These are phyloP conservation scores for Crocuta crocuta DNA, from an alignment of 2,113 vertebrate species.

Conservation along the genomic window DNA sequence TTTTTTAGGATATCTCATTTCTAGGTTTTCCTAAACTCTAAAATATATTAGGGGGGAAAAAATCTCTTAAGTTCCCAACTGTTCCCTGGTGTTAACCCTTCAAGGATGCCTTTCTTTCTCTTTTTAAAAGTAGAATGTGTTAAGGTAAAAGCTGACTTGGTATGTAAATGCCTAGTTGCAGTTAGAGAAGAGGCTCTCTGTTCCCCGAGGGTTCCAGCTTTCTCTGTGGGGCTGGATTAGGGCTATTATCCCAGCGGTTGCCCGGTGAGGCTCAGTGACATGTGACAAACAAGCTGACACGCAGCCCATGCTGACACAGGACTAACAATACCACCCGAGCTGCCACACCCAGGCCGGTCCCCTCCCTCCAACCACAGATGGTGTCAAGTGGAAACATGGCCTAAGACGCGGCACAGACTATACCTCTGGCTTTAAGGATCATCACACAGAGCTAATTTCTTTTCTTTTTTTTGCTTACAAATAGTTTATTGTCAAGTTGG, in stretches of 20 bases:
- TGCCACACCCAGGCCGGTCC: neutral
- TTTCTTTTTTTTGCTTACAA: no score
- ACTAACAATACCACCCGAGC: conserved; percentile 30
- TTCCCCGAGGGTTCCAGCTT: neutral
- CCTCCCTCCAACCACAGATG: conserved; percentile 21
- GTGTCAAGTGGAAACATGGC: conserved; percentile 36
- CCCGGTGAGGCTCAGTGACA: neutral
- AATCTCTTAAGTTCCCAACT: conserved; percentile 10
- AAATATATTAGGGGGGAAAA: neutral
- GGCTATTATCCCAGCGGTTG: neutral
- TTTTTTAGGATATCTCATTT: conserved; percentile 61
- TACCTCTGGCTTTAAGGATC: conserved; percentile 28
- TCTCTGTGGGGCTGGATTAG: conserved; percentile 28
- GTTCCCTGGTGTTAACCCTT: conserved; percentile 1
- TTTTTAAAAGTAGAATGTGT: neutral
- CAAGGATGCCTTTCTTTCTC: neutral
- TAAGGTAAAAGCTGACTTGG: neutral
- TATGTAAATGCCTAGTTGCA: neutral
- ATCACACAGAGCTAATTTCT: neutral
- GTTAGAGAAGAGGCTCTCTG: neutral
- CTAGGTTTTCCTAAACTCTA: conserved; percentile 72
- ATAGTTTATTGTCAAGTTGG: no score
- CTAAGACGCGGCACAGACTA: neutral
- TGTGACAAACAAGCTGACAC: conserved; percentile 22
- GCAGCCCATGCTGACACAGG: conserved; percentile 47